phyloP scores from a whole-genome alignment of 2,888 invertebrate species.

The Spilosoma lubricipeda region DNA sequence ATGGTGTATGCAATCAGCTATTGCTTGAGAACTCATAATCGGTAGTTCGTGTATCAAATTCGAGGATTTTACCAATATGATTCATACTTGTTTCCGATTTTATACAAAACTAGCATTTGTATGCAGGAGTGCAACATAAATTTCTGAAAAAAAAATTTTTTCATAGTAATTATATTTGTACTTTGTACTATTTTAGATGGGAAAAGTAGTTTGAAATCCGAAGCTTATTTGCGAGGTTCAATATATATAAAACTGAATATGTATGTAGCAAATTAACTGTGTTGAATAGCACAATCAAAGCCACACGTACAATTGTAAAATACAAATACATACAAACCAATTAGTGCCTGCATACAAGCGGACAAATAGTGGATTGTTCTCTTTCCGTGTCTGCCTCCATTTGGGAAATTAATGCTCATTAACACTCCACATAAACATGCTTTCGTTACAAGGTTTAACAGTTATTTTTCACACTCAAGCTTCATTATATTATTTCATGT shows the following conservation, averaged over 20 bases:
- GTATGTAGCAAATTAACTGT: not conserved
- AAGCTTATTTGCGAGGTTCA: not conserved
- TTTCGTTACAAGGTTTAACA: slow-evolving; percentile 52
- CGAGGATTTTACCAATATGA: not conserved
- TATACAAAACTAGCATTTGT: not conserved
- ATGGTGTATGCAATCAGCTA: not conserved
- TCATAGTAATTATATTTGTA: too few relatives aligned
- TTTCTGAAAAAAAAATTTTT: too few relatives aligned
- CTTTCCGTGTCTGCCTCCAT: slow-evolving; percentile 59
- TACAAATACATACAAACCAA: slow-evolving; percentile 57
- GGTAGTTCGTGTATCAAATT: not conserved
- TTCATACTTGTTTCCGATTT: not conserved
- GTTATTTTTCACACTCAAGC: not conserved
- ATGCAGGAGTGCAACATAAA: not conserved
- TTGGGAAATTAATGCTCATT: slow-evolving; percentile 65
- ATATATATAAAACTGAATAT: not conserved
- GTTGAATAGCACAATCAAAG: slow-evolving; percentile 25
- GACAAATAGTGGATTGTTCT: slow-evolving; percentile 46
- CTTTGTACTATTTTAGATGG: too few relatives aligned
- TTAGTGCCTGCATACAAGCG: slow-evolving; percentile 50
- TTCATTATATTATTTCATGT: not conserved
- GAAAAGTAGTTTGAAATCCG: too few relatives aligned
- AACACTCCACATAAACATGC: slow-evolving; percentile 51
- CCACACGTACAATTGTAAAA: slow-evolving; percentile 34
- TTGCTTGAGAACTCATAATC: not conserved